Evolutionary conservation across 2,888 invertebrate species (phyloP), one percentile per base, ranked within the genome.

Genomic region (Calameuta idolon): DNA sequence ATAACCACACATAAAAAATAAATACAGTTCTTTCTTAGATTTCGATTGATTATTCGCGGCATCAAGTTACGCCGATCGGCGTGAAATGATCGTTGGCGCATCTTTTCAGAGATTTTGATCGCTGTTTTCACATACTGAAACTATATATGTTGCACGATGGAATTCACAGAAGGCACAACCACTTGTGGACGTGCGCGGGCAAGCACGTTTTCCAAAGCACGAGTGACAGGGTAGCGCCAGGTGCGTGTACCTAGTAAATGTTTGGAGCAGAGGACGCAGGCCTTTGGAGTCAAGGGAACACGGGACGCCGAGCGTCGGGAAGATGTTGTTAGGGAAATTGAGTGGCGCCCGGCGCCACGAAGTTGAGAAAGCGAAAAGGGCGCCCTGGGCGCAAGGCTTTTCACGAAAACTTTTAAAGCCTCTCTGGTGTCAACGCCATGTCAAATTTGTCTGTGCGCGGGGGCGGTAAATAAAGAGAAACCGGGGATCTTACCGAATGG

Each of bases 121-220:
- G 55, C 55, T 55, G 9, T 55, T 55, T 55, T 23, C 55, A 55
- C 55, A 5, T 55, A 55, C 23, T 55, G 2, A 23, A 55, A 9
- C 55, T 23, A 23, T 55, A 23, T 55, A 55, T 55, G 55, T 23
- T 55, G 55, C 55, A 55, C 23, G 55, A 55, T 55, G 23, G 5
- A 40, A 23, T 55, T 55, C 37, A 37, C 74, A 34, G 31, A 37
- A 11, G 74, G 81, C 79, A 84, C 87, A 88, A 90, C 90, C 90
- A 90, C 90, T 90, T 90, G 90, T 90, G 88, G 90, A 88, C 89
- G 79, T 34, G 71, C 71, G 34, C 71, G 34, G 71, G 71, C 31
- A 71, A 71, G 34, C 55, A 55, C 55, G 55, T 55, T 55, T 55
- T 55, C 55, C 55, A 23, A 55, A 55, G 55, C 55, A 55, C 55